Evolutionary conservation across 2,113 vertebrate species (phyloP).

Genomic region (Sterrhoptilus dennistouni): DNA sequence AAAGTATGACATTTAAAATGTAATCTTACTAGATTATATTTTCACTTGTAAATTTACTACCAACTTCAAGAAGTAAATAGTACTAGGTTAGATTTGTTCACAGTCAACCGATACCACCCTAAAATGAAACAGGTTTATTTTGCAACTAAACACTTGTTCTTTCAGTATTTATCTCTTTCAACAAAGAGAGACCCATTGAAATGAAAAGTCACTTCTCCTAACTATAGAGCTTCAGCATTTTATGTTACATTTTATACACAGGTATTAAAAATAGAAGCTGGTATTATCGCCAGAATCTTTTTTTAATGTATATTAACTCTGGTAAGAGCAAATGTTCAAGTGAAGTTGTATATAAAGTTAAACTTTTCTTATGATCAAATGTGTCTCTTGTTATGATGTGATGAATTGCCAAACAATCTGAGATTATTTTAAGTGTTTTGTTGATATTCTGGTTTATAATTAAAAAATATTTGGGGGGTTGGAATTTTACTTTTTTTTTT

Average conservation of each 20-base stretch:
- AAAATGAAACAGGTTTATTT: neutral
- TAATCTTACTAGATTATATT: constrained; percentile 56
- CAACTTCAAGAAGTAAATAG: neutral
- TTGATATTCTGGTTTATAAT: constrained; percentile 80
- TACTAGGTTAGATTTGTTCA: constrained; percentile 11
- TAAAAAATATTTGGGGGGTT: constrained; percentile 66
- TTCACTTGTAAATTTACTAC: constrained; percentile 42
- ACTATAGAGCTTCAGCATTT: constrained; percentile 48
- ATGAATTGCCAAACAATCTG: constrained; percentile 81
- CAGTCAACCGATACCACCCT: neutral
- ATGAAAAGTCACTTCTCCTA: constrained; percentile 5
- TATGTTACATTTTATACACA: constrained; percentile 72
- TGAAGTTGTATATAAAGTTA: constrained; percentile 77
- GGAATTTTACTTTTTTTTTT: constrained; percentile 12
- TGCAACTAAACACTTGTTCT: neutral
- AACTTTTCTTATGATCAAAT: constrained; percentile 77
- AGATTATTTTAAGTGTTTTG: constrained; percentile 79
- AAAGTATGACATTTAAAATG: constrained; percentile 45
- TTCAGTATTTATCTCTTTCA: constrained; percentile 47
- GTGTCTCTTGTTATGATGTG: constrained; percentile 75
- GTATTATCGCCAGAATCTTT: constrained; percentile 70
- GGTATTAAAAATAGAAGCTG: constrained; percentile 66
- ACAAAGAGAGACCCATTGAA: constrained; percentile 42
- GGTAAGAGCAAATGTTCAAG: constrained; percentile 75
- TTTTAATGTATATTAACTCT: constrained; percentile 77